Evolutionary conservation across 2,888 invertebrate species (phyloP).

Genomic region (Plutella xylostella): DNA sequence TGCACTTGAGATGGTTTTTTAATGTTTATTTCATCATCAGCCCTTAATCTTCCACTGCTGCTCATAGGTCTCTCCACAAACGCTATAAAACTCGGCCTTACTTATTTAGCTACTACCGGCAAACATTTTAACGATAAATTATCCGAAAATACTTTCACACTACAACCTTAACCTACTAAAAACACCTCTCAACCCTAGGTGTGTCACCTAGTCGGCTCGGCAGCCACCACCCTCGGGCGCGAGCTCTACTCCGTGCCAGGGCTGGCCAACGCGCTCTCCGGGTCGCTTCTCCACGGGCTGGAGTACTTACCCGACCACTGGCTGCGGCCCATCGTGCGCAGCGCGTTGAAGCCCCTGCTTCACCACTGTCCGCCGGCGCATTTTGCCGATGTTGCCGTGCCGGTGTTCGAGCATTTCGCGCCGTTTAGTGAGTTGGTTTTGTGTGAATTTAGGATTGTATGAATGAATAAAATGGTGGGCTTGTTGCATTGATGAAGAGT

Average conservation of each 20-base stretch:
- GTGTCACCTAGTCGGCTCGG: constrained; percentile 72
- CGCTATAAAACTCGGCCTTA: too few relatives aligned
- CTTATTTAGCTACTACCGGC: too few relatives aligned
- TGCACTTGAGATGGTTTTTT: too few relatives aligned
- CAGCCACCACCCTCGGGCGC: constrained; percentile 83
- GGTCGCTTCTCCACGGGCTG: constrained; percentile 77
- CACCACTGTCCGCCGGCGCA: constrained; percentile 87
- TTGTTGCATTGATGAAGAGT: too few relatives aligned
- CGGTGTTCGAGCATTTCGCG: constrained; percentile 81
- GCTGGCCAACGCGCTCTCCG: constrained; percentile 79
- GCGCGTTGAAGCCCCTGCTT: constrained; percentile 88
- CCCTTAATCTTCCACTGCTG: too few relatives aligned
- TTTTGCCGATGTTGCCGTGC: constrained; percentile 80
- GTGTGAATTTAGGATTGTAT: too few relatives aligned
- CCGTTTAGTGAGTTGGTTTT: constrained; percentile 81
- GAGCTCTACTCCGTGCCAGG: constrained; percentile 86
- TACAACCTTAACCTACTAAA: background rate
- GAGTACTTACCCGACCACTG: constrained; percentile 86
- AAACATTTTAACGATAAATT: too few relatives aligned
- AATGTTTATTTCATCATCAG: too few relatives aligned
- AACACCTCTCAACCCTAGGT: constrained; percentile 36
- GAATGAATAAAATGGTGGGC: too few relatives aligned
- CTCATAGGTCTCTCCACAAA: too few relatives aligned
- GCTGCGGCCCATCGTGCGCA: constrained; percentile 83
- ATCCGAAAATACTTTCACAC: too few relatives aligned